Evolutionary conservation across 2,888 invertebrate species (phyloP).

Genomic region (Dimorphilus gyrociliatus): DNA sequence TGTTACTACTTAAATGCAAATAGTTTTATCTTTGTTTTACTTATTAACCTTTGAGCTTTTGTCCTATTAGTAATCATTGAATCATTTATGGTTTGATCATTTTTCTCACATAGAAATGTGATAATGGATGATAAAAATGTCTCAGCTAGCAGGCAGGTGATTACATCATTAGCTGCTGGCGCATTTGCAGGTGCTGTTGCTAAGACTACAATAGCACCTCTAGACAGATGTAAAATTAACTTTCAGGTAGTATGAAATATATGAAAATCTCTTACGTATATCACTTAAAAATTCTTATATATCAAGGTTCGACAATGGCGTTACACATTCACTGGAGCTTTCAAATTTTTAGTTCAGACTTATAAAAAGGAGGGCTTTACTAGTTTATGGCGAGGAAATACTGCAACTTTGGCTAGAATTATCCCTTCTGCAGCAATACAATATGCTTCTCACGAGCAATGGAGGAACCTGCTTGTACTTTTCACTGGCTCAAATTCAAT

Average conservation of each 20-base stretch:
- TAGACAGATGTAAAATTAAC: slow-evolving; percentile 94
- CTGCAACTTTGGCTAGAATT: slow-evolving; percentile 92
- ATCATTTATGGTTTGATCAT: no score
- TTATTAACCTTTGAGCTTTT: no score
- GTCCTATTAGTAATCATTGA: no score
- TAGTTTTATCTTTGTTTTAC: no score
- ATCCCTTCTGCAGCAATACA: slow-evolving; percentile 94
- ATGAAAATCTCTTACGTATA: background rate
- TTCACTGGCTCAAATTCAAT: slow-evolving; percentile 4
- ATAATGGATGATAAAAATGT: no score
- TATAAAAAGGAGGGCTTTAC: slow-evolving; percentile 59
- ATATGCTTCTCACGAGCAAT: slow-evolving; percentile 93
- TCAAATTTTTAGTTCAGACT: slow-evolving; percentile 43
- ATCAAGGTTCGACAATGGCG: no score
- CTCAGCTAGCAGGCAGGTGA: no score
- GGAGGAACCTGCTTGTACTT: slow-evolving; percentile 55
- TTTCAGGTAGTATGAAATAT: slow-evolving; percentile 51
- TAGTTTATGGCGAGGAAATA: slow-evolving; percentile 90
- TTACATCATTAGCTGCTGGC: slow-evolving; percentile 70
- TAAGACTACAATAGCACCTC: slow-evolving; percentile 86
- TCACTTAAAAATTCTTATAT: no score
- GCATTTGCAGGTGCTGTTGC: slow-evolving; percentile 81
- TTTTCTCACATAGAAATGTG: no score
- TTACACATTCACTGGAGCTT: slow-evolving; percentile 39
- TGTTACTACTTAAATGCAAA: no score